Base-by-base conservation (phyloP, 2,797 vertebrate genomes). In the Lagodon rhomboides region DNA sequence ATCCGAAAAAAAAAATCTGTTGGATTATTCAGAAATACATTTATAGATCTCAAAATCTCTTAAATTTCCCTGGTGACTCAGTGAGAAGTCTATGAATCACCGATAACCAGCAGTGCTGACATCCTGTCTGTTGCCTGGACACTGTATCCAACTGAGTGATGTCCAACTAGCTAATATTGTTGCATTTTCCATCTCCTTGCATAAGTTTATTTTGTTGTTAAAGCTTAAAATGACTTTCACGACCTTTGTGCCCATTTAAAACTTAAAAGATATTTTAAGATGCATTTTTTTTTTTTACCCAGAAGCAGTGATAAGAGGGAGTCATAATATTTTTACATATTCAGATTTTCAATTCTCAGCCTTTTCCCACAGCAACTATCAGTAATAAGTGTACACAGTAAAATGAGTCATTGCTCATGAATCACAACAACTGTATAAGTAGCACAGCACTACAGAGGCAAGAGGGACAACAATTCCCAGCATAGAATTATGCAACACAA, bases 351-450 rank as follows among this genome's bases (percentile, higher is more conserved):
- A 77, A 64, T 41, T 49, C 47, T 68, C 22, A 73, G 3, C 51
- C 55, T 69, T 69, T 79, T 70, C 10, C 68, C 76, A 72, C 51
- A 60, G 73, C 43, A 30, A 16, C 60, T 23, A 59, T 60, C 72
- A 79, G 50, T 43, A 62, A 16, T 68, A 54, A 27, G 49, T 41
- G 13, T 53, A 61, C 49, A 50, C 53, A 50, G n/a, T 44, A 61
- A 54, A 75, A 72, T 75, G 53, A 71, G 23, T 82, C 75, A 64
- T 62, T 46, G 47, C 22, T 10, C 20, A 50, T 65, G 73, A 75
- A 61, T 77, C 73, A 79, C n/a, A 56, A 58, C 25, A 53, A 27
- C 30, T 54, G 70, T 58, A 16, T 56, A 58, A 58, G 58, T 41
- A 66, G 51, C 25, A 61, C 41, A 67, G 63, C 44, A 49, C 41